These are phyloP conservation scores for Drosophila nigrodunni DNA, from an alignment of 1,140 invertebrate genomes.

Conservation along the genomic window DNA sequence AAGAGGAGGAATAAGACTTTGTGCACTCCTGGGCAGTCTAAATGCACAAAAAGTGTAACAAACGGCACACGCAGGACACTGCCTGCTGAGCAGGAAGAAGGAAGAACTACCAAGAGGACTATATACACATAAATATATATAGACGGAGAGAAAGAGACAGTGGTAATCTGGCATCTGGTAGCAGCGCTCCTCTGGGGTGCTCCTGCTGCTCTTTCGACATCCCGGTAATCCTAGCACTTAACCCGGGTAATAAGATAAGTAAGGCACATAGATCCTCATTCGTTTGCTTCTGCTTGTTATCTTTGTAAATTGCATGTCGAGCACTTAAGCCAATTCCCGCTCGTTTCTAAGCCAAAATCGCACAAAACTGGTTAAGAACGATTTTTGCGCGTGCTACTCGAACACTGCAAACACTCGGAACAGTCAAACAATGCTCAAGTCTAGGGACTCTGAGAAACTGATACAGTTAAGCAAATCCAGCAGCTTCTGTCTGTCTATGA, in stretches of 20 bases:
- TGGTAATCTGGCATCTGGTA: slow-evolving; percentile 70
- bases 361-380: slow-evolving; percentile 60
- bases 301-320: slow-evolving; percentile 81
- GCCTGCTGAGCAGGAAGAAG: slow-evolving; percentile 37
- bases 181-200: slow-evolving; percentile 2
- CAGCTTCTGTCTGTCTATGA: slow-evolving; percentile 19
- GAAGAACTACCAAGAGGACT: neutral
- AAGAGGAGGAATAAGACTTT: neutral
- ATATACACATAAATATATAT: neutral
- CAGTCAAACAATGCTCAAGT: neutral
- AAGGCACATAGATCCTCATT: slow-evolving; percentile 59
- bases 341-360: slow-evolving; percentile 13
- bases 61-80: slow-evolving; percentile 67
- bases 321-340: slow-evolving; percentile 75
- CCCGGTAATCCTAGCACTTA: slow-evolving; percentile 73
- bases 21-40: slow-evolving; percentile 50
- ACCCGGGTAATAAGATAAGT: slow-evolving; percentile 82
- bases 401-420: neutral
- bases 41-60: slow-evolving; percentile 74
- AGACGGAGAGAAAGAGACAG: slow-evolving; percentile 12
- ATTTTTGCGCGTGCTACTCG: slow-evolving; percentile 61
- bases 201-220: slow-evolving; percentile 76
- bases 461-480: slow-evolving; percentile 68
- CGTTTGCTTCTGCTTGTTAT: slow-evolving; percentile 70
- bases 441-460: slow-evolving; percentile 23